Base-by-base conservation (phyloP, 2,888 invertebrate species). In the Nematopogon swammerdamellus region DNA sequence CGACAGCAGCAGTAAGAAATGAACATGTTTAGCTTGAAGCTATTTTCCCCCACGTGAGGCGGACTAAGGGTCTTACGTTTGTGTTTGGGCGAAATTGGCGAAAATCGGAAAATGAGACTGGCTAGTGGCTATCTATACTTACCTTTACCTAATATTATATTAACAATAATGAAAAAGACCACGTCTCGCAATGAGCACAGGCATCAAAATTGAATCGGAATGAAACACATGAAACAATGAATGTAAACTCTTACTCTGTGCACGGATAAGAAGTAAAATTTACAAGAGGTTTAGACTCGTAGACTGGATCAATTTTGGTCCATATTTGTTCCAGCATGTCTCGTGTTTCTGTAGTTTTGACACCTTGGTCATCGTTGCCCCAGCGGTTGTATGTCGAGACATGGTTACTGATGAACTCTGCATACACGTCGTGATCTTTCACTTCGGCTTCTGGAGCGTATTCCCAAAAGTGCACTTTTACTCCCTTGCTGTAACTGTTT, bases 161-260 rank as follows among this genome's bases (percentile, higher is more conserved):
- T n/a, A n/a, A n/a, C n/a, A n/a, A n/a, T n/a, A n/a, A n/a, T n/a
- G n/a, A n/a, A n/a, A n/a, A n/a, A n/a, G n/a, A n/a, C n/a, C n/a
- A n/a, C n/a, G n/a, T n/a, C n/a, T n/a, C n/a, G n/a, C n/a, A n/a
- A n/a, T n/a, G n/a, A n/a, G n/a, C n/a, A n/a, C n/a, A n/a, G n/a
- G n/a, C n/a, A n/a, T n/a, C n/a, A n/a, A n/a, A n/a, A n/a, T n/a
- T n/a, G n/a, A n/a, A n/a, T n/a, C n/a, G n/a, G n/a, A n/a, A n/a
- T n/a, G n/a, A n/a, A n/a, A n/a, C n/a, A n/a, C n/a, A n/a, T n/a
- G n/a, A n/a, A n/a, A n/a, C n/a, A n/a, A n/a, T n/a, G n/a, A n/a
- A n/a, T n/a, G n/a, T n/a, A n/a, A n/a, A n/a, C n/a, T n/a, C 75
- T 73, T 64, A 76, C 77, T 79, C 76, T 11, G 77, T 77, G 51